Evolutionary conservation across 2,888 invertebrate species (phyloP), one percentile per base, ranked within the genome.

Genomic region (Lochmaea crataegi): DNA sequence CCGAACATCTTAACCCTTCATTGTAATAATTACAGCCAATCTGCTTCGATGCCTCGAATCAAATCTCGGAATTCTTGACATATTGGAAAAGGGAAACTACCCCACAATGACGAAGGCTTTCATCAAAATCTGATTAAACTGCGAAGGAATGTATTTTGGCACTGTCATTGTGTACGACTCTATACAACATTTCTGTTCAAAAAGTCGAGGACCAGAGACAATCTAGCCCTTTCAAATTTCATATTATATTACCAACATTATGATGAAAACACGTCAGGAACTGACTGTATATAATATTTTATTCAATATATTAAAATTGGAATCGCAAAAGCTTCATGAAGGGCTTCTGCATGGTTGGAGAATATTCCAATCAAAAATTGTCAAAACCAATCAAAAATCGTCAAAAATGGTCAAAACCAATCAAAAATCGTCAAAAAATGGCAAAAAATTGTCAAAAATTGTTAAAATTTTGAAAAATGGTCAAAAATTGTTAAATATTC

Each of bases 81-180:
- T 64, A 70, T 45, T 38, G 70, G 65, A 6, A 12, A n/a, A 60
- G 60, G 60, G 32, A 16, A 38, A n/a, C 14, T n/a, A 26, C 65
- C 65, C 9, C 48, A 68, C 53, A 68, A 68, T 51, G 61, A 60
- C 65, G 65, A 68, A 68, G 61, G 61, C 68, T 69, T 76, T 74
- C 73, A 74, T 75, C 56, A 74, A 74, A 72, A 61, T 67, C 56
- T 64, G 74, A 78, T 78, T 77, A 77, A 75, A 77, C 73, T 70
- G 38, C 7, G 70, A 66, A 57, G 77, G 76, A 76, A 75, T 75
- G 73, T 71, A 65, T 60, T 72, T 64, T 73, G 58, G 68, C 74
- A 76, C 68, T 78, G 78, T 77, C 77, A 76, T 77, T 77, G 72
- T 78, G 70, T 76, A 60, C 16, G 32, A 16, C 14, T n/a, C 60